Conservation (phyloP, 2,113 vertebrate species). For the Centropus unirufus region DNA sequence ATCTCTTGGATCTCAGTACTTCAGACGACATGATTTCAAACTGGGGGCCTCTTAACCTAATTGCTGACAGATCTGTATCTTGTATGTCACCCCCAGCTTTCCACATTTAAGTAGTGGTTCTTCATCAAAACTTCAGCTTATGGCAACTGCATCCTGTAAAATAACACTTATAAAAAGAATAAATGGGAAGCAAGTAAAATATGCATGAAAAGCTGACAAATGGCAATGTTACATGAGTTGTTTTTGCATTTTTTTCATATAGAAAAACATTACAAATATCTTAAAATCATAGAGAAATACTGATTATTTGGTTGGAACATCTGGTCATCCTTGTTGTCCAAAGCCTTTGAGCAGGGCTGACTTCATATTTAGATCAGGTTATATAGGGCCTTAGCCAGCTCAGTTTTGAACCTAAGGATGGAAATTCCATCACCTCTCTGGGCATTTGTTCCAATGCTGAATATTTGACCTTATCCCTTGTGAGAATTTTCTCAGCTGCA, state of each 20-base stretch:
- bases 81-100: not conserved
- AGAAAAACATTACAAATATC: not conserved
- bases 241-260: not conserved
- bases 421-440: not conserved
- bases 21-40: not conserved
- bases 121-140: not conserved
- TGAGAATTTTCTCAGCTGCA: not conserved
- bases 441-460: not conserved
- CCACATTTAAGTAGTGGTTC: not conserved
- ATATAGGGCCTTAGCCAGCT: not conserved
- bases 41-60: not conserved
- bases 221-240: not conserved
- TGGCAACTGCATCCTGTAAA: not conserved
- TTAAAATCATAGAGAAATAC: not conserved
- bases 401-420: not conserved
- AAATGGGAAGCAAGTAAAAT: not conserved
- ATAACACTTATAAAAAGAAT: not conserved
- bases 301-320: not conserved
- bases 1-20: not conserved
- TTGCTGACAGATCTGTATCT: not conserved
- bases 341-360: not conserved
- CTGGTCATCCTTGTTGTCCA: not conserved
- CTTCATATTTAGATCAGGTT: not conserved
- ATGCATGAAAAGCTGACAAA: not conserved
- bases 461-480: not conserved